phyloP scores from a whole-genome alignment of 64 coral and sea anemone species.

The Dendrophyllia cribrosa region DNA sequence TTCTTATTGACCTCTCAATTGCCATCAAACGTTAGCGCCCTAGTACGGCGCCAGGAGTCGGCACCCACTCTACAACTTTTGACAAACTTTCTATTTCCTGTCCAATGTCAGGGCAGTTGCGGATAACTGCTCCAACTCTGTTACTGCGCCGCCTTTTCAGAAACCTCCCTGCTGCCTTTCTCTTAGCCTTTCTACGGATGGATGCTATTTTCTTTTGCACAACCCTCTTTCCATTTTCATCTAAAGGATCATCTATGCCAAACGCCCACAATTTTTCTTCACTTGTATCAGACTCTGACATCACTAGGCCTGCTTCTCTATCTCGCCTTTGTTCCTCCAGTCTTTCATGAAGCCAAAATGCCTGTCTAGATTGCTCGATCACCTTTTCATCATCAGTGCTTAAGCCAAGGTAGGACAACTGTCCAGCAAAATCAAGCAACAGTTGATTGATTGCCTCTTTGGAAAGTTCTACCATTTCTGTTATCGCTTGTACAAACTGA shows the following conservation, averaged over 20 bases:
- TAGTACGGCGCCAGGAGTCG: conserved; percentile 59
- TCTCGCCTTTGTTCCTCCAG: conserved; percentile 41
- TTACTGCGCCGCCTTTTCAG: conserved; percentile 52
- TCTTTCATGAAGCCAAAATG: conserved; percentile 50
- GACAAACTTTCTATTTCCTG: conserved; percentile 54
- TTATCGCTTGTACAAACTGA: conserved; percentile 57
- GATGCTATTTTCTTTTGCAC: conserved; percentile 67
- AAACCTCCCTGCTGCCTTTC: conserved; percentile 49
- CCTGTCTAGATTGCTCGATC: conserved; percentile 63
- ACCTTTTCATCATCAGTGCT: conserved; percentile 50
- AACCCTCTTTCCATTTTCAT: conserved; percentile 57
- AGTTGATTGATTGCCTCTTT: conserved; percentile 56
- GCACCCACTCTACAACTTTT: conserved; percentile 62
- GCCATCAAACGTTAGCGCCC: conserved; percentile 64
- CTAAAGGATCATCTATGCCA: conserved; percentile 49
- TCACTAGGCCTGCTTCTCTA: conserved; percentile 40
- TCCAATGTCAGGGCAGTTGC: conserved; percentile 62
- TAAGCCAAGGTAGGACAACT: conserved; percentile 60
- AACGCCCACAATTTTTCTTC: conserved; percentile 62
- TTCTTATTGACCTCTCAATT: conserved; percentile 60
- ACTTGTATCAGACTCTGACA: conserved; percentile 66
- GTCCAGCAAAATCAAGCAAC: conserved; percentile 66
- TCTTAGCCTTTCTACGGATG: conserved; percentile 64
- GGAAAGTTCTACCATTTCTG: conserved; percentile 63
- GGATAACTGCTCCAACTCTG: conserved; percentile 53